Base-by-base conservation (phyloP, 2,888 invertebrate genomes). In the Papilio gigon region DNA sequence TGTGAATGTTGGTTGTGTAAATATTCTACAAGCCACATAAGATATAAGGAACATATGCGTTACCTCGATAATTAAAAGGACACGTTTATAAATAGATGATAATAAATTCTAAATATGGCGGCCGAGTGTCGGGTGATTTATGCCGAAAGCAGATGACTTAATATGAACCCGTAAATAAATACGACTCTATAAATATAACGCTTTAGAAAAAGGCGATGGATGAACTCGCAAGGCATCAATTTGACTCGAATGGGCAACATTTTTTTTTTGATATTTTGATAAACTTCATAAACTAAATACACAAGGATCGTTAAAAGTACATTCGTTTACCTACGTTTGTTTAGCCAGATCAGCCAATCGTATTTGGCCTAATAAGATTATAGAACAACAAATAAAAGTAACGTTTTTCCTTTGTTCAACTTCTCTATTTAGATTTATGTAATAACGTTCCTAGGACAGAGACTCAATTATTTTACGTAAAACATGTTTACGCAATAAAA, bases 121-220 rank as follows among this genome's bases (percentile, higher is more conserved):
- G 9, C 61, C 9, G 61, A 22, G 61, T 44, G 30, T 61, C 30
- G 11, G 42, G 17, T 44, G 42, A 61, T 61, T 25, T 40, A 60
- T 27, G 61, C 11, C 53, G 27, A 53, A 30, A 53, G 53, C 53
- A 30, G 27, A 53, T 53, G 53, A 53, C 53, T 53, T 53, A 53
- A 53, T 53, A 53, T 53, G 53, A 53, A 30, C 53, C n/a, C 53
- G 30, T 53, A 61, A 61, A 61, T 42, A 61, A 61, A 61, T 61
- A 42, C 61, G 2, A 42, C 11, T n/a, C 42, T 30, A 25, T 17
- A 61, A 61, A 61, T 53, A 53, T 53, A 30, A 53, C 17, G 30
- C 30, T 53, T 53, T n/a, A 30, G 44, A 53, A 53, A 53, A 53
- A 8, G n/a, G 12, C 8, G n/a, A 30, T 3, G n/a, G n/a, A 14